phyloP scores from a whole-genome alignment of 35 echinoderm and acorn worm genomes.

The Eucidaris tribuloides region DNA sequence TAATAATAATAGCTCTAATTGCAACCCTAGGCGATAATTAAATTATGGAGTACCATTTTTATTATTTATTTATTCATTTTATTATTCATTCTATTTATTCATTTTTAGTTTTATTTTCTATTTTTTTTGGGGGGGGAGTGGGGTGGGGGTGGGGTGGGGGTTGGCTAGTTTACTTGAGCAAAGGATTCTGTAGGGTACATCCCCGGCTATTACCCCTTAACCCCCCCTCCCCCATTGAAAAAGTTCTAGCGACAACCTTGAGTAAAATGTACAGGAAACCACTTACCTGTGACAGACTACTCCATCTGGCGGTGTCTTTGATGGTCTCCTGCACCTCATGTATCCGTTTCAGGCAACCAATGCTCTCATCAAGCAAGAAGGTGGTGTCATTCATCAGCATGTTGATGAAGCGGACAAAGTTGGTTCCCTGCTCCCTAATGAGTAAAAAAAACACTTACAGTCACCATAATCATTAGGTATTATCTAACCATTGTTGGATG shows the following conservation, averaged over 20 bases:
- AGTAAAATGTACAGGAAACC: not conserved
- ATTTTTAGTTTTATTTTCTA: not conserved
- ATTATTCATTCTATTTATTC: not conserved
- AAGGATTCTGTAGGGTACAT: too few relatives aligned
- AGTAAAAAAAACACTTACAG: not conserved
- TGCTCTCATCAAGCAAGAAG: constrained; percentile 96
- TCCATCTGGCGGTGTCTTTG: constrained; percentile 84
- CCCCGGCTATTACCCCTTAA: not conserved
- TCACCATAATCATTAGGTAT: too few relatives aligned
- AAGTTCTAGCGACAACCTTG: too few relatives aligned
- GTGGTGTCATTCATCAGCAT: constrained; percentile 99
- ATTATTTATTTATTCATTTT: not conserved
- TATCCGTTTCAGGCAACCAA: constrained; percentile 92
- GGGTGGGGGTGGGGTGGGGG: not conserved
- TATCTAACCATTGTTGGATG: too few relatives aligned
- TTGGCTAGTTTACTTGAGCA: not conserved
- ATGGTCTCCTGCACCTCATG: constrained; percentile 87
- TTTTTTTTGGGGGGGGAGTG: not conserved
- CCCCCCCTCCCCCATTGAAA: too few relatives aligned
- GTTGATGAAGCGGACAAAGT: constrained; percentile 98
- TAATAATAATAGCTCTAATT: too few relatives aligned
- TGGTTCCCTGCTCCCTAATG: constrained; percentile 41
- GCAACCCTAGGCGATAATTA: too few relatives aligned
- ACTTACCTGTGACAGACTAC: constrained; percentile 63
- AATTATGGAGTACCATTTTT: too few relatives aligned